Conservation (phyloP, 2,113 vertebrate species). For the Rhinoptilus africanus region DNA sequence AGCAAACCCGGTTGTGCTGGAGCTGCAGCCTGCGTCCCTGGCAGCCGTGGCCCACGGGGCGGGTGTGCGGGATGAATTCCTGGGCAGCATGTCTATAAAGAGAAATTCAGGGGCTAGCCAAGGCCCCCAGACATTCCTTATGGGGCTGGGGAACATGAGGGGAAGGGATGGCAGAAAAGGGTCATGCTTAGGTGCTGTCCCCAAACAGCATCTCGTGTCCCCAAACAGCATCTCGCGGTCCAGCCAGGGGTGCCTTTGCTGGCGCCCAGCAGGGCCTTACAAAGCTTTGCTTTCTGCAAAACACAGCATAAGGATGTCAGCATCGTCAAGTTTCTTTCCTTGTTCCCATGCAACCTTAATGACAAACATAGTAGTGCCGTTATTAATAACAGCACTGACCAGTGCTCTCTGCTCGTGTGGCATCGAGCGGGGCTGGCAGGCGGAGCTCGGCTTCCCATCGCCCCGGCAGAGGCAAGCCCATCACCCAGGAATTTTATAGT, state of each 20-base stretch:
- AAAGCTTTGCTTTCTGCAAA: neutral
- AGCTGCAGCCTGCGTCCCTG: neutral
- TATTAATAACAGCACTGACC: neutral
- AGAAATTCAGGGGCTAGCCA: rapidly evolving
- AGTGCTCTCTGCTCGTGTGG: rapidly evolving
- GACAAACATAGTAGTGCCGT: neutral
- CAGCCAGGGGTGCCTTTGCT: neutral
- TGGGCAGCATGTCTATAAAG: neutral
- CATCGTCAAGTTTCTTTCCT: neutral
- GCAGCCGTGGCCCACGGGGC: rapidly evolving
- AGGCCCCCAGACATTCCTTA: rapidly evolving
- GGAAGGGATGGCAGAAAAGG: rapidly evolving
- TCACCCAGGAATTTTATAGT: neutral
- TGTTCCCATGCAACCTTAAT: neutral
- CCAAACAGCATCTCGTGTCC: neutral
- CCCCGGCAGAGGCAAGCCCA: neutral
- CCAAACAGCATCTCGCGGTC: rapidly evolving
- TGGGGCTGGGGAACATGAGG: neutral
- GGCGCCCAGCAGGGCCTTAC: neutral
- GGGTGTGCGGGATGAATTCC: neutral
- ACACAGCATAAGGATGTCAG: neutral
- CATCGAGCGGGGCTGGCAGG: neutral
- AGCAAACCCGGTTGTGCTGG: neutral
- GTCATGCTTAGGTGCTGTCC: rapidly evolving
- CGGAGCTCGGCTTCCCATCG: neutral